Conservation (phyloP, 2,888 invertebrate genomes). For the Hirtodrosophila histrioides region DNA sequence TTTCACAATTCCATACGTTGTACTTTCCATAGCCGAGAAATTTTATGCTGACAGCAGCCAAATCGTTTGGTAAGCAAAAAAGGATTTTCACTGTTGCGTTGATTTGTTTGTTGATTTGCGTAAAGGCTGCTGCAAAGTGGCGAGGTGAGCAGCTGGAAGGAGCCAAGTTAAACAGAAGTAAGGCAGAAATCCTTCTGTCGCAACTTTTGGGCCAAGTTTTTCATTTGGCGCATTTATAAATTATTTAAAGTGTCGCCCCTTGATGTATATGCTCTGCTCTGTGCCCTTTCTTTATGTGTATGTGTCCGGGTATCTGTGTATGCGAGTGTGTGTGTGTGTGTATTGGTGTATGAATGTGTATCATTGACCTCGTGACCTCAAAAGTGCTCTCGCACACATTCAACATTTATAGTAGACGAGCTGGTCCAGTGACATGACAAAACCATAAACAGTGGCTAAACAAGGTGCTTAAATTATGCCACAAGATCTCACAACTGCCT, state of each 20-base stretch:
- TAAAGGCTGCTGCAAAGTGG: slow-evolving; percentile 31
- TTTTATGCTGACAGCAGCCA: slow-evolving; percentile 74
- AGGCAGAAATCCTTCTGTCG: slow-evolving; percentile 52
- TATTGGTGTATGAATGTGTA: slow-evolving; percentile 50
- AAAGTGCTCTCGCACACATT: slow-evolving; percentile 56
- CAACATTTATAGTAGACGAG: slow-evolving; percentile 61
- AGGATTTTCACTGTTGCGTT: slow-evolving; percentile 64
- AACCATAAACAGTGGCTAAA: slow-evolving; percentile 81
- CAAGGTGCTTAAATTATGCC: slow-evolving; percentile 80
- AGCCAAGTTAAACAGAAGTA: slow-evolving; percentile 32
- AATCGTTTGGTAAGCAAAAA: slow-evolving; percentile 52
- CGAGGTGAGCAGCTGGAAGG: neutral
- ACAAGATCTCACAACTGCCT: slow-evolving; percentile 77
- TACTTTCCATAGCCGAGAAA: slow-evolving; percentile 35
- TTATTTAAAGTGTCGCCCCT: slow-evolving; percentile 73
- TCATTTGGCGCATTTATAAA: slow-evolving; percentile 79
- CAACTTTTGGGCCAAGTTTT: slow-evolving; percentile 65
- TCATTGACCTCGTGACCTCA: slow-evolving; percentile 79
- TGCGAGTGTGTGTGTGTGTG: slow-evolving; percentile 5
- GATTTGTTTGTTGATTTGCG: slow-evolving; percentile 75
- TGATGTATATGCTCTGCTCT: slow-evolving; percentile 28
- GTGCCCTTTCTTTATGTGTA: slow-evolving; percentile 2
- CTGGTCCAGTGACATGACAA: slow-evolving; percentile 74
- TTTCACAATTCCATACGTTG: slow-evolving; percentile 69
- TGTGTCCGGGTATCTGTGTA: slow-evolving; percentile 10